Percentiles rank a stretch among this genome's conserved stretches.
Conservation (phyloP, 2,113 vertebrate genomes). For the Caranx ignobilis region DNA sequence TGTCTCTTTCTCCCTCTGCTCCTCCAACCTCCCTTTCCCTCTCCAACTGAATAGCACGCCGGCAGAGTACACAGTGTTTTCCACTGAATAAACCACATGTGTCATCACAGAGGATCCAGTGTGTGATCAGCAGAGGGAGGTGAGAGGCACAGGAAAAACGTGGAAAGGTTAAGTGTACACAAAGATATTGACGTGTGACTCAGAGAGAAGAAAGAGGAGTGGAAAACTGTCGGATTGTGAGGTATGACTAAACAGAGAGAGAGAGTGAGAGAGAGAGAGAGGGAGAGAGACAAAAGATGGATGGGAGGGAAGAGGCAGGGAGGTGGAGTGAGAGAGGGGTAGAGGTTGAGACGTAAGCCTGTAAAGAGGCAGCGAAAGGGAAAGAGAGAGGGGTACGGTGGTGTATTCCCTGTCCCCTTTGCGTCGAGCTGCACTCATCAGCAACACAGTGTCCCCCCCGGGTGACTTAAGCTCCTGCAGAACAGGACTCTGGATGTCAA, state of each 20-base stretch:
- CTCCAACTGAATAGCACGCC: constrained; percentile 31
- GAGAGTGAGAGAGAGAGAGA: constrained; percentile 20
- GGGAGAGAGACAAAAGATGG: constrained; percentile 21
- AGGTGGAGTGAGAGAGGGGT: constrained; percentile 24
- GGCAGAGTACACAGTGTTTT: constrained; percentile 54
- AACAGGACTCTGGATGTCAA: constrained; percentile 66
- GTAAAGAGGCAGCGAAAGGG: not conserved
- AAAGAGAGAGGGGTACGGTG: not conserved
- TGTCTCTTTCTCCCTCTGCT: constrained; percentile 31
- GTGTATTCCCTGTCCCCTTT: constrained; percentile 29
- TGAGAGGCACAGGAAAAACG: constrained; percentile 51
- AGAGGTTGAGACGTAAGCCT: constrained; percentile 42
- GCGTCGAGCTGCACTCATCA: constrained; percentile 49
- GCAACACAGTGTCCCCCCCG: constrained; percentile 45
- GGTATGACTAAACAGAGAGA: constrained; percentile 55
- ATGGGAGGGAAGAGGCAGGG: constrained; percentile 30
- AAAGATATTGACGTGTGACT: constrained; percentile 80
- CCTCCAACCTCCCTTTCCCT: constrained; percentile 24
- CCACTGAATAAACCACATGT: constrained; percentile 68
- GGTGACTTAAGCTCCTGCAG: constrained; percentile 59
- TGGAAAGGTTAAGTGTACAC: constrained; percentile 81
- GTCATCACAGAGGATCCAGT: constrained; percentile 69
- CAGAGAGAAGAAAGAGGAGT: constrained; percentile 74
- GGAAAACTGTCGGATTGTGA: constrained; percentile 54
- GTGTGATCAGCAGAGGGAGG: constrained; percentile 66